phyloP scores from a whole-genome alignment of 1,140 invertebrate genomes.

The Bombus balteatus region DNA sequence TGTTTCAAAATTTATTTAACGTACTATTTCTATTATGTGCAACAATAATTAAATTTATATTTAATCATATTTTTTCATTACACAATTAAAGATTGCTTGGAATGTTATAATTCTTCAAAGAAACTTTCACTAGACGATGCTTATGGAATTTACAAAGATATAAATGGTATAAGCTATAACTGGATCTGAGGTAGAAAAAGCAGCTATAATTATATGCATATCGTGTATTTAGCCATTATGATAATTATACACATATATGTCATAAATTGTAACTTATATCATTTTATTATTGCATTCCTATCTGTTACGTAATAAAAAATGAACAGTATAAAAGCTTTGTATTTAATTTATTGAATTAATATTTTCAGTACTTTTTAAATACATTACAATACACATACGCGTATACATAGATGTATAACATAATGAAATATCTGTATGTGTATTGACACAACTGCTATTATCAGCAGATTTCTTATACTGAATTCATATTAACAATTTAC shows the following conservation, averaged over 20 bases:
- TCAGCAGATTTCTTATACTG: not conserved
- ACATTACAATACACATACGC: too few species aligned
- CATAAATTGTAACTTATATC: not conserved
- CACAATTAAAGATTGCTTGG: not conserved
- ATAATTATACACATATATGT: conserved; percentile 7
- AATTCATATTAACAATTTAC: not conserved
- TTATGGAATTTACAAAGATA: not conserved
- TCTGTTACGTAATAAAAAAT: conserved; percentile 22
- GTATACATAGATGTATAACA: not conserved
- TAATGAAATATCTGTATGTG: not conserved
- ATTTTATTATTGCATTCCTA: not conserved
- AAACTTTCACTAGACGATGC: not conserved
- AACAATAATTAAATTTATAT: not conserved
- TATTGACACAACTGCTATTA: not conserved
- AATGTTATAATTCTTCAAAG: not conserved
- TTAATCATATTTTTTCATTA: not conserved
- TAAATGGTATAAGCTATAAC: conserved; percentile 18
- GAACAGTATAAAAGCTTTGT: conserved; percentile 4
- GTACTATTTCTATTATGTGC: not conserved
- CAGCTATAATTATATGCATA: conserved; percentile 5
- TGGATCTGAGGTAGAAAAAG: conserved; percentile 37
- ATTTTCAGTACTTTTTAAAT: too few species aligned
- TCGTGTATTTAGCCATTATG: conserved; percentile 13
- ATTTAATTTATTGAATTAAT: not conserved
- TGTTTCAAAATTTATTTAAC: not conserved